Conservation (phyloP, 2,797 vertebrate species). For the Octomys mimax region DNA sequence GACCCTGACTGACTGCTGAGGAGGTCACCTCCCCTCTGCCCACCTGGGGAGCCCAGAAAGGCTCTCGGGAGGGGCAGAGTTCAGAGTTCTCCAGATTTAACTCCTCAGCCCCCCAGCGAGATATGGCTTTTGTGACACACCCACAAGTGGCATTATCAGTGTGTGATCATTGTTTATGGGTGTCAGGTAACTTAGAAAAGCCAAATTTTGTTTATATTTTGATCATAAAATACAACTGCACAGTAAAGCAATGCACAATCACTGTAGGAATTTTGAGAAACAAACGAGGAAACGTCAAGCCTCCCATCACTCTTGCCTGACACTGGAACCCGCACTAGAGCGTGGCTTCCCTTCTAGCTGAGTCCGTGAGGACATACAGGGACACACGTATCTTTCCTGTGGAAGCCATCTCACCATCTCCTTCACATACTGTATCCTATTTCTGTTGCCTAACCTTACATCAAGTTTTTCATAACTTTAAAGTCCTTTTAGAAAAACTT, state of each 20-base stretch:
- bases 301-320: background rate
- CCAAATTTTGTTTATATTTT: background rate
- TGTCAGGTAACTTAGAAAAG: background rate
- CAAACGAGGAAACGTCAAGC: conserved; percentile 29
- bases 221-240: background rate
- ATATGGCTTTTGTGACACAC: background rate
- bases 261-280: background rate
- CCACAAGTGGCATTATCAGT: background rate
- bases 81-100: background rate
- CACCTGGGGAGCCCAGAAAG: background rate
- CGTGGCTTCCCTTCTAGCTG: background rate
- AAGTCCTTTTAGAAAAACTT: conserved; percentile 38
- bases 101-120: background rate
- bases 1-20: background rate
- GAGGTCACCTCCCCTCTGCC: background rate
- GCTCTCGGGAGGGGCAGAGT: background rate
- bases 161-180: no score
- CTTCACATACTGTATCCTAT: background rate
- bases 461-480: conserved; percentile 3
- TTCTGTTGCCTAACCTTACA: conserved; percentile 2
- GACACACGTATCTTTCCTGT: background rate
- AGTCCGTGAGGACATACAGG: background rate
- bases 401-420: background rate
- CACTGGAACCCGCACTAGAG: background rate
- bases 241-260: conserved; percentile 14